Conservation (phyloP, 2,113 vertebrate genomes). For the Albula glossodonta region DNA sequence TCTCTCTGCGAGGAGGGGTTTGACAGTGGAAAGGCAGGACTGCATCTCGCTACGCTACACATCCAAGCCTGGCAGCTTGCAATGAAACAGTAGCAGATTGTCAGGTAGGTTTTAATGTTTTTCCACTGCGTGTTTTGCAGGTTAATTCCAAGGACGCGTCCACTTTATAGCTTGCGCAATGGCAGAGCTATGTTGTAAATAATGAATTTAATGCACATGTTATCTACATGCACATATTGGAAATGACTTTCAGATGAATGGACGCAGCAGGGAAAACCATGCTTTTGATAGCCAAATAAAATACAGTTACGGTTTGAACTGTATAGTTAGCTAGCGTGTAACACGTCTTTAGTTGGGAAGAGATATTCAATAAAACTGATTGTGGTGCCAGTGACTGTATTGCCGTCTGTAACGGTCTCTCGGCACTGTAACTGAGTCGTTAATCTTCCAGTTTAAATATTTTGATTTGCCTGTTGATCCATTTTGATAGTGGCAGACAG, state of each 20-base stretch:
- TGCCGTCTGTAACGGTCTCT: neutral
- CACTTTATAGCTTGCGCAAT: neutral
- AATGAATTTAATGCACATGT: slow-evolving; percentile 23
- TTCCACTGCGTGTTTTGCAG: slow-evolving; percentile 22
- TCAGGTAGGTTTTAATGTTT: slow-evolving; percentile 65
- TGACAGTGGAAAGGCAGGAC: slow-evolving; percentile 59
- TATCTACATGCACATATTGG: neutral
- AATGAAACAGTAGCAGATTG: slow-evolving; percentile 54
- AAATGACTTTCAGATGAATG: slow-evolving; percentile 28
- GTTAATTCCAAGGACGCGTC: slow-evolving; percentile 38
- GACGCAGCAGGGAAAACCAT: slow-evolving; percentile 8
- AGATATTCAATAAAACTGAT: neutral
- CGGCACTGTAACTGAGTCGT: neutral
- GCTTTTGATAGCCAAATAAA: neutral
- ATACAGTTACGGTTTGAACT: neutral
- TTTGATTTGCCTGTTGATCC: slow-evolving; percentile 12
- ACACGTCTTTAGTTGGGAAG: neutral
- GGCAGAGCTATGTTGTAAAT: slow-evolving; percentile 19
- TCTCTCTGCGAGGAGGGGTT: slow-evolving; percentile 69
- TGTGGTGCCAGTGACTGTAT: neutral
- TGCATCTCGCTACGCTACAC: slow-evolving; percentile 50
- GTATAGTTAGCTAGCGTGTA: neutral
- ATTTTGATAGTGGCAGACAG: neutral
- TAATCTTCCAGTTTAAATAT: neutral
- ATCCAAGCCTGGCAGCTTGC: slow-evolving; percentile 65